Evolutionary conservation across 2,797 vertebrate species (phyloP).

Genomic region (Pseudotriccus pelzelni): DNA sequence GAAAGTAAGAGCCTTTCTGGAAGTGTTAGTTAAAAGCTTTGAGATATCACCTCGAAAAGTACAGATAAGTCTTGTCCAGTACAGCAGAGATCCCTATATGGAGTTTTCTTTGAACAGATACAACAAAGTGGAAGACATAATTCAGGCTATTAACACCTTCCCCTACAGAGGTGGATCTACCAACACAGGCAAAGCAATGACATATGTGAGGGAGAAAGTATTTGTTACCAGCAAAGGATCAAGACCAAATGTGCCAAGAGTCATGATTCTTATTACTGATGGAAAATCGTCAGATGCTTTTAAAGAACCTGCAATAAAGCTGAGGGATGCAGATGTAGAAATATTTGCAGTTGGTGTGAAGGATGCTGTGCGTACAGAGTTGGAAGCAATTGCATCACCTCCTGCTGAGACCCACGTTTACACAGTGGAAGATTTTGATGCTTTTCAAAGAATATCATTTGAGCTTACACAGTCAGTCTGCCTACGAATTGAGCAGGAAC

Average conservation of each 20-base stretch:
- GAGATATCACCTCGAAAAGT: conserved; percentile 90
- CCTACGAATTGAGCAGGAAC: conserved; percentile 93
- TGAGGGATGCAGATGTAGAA: conserved; percentile 90
- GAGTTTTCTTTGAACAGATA: conserved; percentile 94
- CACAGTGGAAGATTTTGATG: conserved; percentile 97
- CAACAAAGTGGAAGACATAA: conserved; percentile 83
- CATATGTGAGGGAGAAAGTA: conserved; percentile 91
- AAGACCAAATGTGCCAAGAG: conserved; percentile 87
- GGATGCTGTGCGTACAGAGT: conserved; percentile 90
- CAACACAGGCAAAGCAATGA: conserved; percentile 97
- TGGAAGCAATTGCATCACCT: conserved; percentile 92
- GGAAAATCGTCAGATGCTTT: conserved; percentile 97
- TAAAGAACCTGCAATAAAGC: conserved; percentile 86
- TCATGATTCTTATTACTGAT: conserved; percentile 97
- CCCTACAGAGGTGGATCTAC: conserved; percentile 98
- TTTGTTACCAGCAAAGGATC: conserved; percentile 86
- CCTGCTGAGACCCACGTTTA: conserved; percentile 93
- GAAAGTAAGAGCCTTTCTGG: conserved; percentile 94
- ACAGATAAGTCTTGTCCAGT: conserved; percentile 97
- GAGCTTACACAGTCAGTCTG: conserved; percentile 96
- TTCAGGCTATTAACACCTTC: conserved; percentile 90
- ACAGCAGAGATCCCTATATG: conserved; percentile 93
- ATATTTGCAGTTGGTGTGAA: conserved; percentile 98
- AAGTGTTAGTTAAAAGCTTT: conserved; percentile 94
- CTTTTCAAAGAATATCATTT: conserved; percentile 95